Evolutionary conservation across 2,888 invertebrate species (phyloP), one percentile per base, ranked within the genome.

Genomic region (Baronia brevicornis): DNA sequence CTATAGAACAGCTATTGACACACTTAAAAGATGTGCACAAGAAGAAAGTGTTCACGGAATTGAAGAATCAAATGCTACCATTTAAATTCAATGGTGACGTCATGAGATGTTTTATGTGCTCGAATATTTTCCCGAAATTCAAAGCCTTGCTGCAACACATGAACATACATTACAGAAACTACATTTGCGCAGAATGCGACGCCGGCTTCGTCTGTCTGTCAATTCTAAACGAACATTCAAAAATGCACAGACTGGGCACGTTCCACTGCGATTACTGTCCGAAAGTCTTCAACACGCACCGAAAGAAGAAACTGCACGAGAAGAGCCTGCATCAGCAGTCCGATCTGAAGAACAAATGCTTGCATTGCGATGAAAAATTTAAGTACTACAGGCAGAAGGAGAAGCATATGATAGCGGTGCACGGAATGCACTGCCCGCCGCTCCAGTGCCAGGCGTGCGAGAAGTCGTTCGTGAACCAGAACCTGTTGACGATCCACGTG

Each of bases 1-100:
- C 42, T 3, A 38, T 66, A 1, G 52, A 60, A 4, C 41, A 45
- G 1, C 39, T 68, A 14, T 41, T 60, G 5, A 15, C 28, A 0
- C 68, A 68, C 34, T 40, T 68, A 2, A 47, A 50, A n/a, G 30
- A 39, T 1, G 51, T 41, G 1, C 68, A 68, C 28, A 7, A 41
- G 2, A 51, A 44, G 21, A 23, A 31, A 4, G 37, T 66, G 18
- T 53, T 51, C 28, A 51, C 53, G 0, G 60, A 73, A 2, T 48
- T 57, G 2, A 65, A 60, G 21, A 64, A 56, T 12, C 65, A 65
- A 26, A 65, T 74, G 3, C 37, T 75, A 0, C 69, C 70, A 0
- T 73, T 74, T 24, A 66, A 58, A 42, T 72, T 75, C 15, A 62
- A 68, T 1, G 44, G 50, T 0, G 51, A n/a, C n/a, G n/a, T n/a